These are phyloP conservation scores for Amiota mariae DNA, from an alignment of 2,888 invertebrate species.

Conservation along the genomic window DNA sequence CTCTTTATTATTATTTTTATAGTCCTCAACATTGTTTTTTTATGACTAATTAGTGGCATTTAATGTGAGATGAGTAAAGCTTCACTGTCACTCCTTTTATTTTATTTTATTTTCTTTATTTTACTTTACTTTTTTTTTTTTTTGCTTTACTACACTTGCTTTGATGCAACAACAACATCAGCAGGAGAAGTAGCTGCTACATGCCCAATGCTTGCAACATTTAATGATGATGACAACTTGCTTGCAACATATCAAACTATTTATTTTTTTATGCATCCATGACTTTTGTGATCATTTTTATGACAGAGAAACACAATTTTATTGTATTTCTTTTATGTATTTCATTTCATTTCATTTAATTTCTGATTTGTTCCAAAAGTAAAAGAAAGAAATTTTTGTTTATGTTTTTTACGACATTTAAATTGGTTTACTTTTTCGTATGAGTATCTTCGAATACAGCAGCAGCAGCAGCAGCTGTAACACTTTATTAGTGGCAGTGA, in stretches of 20 bases:
- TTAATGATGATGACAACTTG: too few relatives aligned
- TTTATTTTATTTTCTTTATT: too few relatives aligned
- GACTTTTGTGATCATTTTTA: constrained; percentile 43
- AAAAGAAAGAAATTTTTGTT: constrained; percentile 32
- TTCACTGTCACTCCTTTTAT: too few relatives aligned
- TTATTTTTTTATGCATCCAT: constrained; percentile 20
- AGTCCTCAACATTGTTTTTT: constrained; percentile 40
- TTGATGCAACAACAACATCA: too few relatives aligned
- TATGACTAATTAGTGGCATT: constrained; percentile 65
- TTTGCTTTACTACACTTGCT: too few relatives aligned
- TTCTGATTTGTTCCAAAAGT: not conserved
- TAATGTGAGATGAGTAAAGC: constrained; percentile 43
- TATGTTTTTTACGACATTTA: constrained; percentile 59
- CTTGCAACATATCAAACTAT: constrained; percentile 12
- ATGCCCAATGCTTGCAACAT: too few relatives aligned
- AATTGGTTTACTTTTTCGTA: constrained; percentile 54
- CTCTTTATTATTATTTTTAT: not conserved
- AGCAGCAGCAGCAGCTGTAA: too few relatives aligned
- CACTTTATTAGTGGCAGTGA: too few relatives aligned
- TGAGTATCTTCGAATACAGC: not conserved
- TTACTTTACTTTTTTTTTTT: too few relatives aligned
- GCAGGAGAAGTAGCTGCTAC: too few relatives aligned
- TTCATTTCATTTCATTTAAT: constrained; percentile 17
- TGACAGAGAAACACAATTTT: constrained; percentile 46
- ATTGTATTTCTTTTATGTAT: constrained; percentile 24